Evolutionary conservation across 2,888 invertebrate genomes (phyloP), one percentile per base, ranked within the genome.

Genomic region (Drosophila multiciliata): DNA sequence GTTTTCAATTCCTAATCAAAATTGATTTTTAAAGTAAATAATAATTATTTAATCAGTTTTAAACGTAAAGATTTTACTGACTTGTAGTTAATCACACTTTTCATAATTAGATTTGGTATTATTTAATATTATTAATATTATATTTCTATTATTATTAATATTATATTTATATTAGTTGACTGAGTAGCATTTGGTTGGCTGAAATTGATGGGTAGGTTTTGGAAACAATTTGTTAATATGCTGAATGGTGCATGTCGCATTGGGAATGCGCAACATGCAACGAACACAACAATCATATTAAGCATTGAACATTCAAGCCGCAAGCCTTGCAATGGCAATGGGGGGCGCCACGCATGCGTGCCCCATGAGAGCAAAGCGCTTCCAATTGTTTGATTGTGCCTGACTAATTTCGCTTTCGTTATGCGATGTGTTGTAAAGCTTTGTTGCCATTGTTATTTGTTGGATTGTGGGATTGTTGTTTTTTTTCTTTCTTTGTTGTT

Each of bases 281-380:
- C 64, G 52, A 50, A 50, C 45, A 32, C 49, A 54, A 29, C 59
- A 66, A 23, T 29, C 6, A 29, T 29, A 6, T 29, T 29, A 29
- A 6, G 29, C 53, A 54, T 62, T 45, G 32, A 49, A 26, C 17
- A 2, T 7, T 23, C 35, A 29, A 29, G 20, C 15, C 57, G 32
- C 32, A 40, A 20, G 26, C 8, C 15, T 29, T 42, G 12, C n/a
- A 29, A 8, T 9, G n/a, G 12, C n/a, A 29, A 12, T 15, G n/a
- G n/a, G 57, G 45, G 77, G 80, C 80, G 78, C 78, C 76, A 80
- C 78, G 78, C 78, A 78, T 78, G 78, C 78, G 78, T 78, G 80
- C 55, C 52, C 63, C 60, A 9, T 40, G 61, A 58, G 12, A n/a
- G 32, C 15, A 38, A 38, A 29, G 38, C 55, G 55, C 2, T 26